Conservation (phyloP, 2,797 vertebrate species). For the Eidolon dupreanum region DNA sequence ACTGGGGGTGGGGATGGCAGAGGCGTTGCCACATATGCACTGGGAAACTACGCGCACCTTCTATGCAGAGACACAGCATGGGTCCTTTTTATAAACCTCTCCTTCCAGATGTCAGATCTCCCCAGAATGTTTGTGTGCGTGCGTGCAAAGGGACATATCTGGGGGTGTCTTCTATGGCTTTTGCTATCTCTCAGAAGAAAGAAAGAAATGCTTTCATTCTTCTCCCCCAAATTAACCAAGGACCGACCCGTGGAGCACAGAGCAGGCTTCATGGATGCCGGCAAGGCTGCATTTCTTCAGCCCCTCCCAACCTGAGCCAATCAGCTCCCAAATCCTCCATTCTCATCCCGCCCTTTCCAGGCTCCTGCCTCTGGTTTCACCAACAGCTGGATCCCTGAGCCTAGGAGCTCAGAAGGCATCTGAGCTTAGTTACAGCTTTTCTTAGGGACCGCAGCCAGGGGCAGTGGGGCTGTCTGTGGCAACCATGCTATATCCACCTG, state of each 20-base stretch:
- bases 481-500: neutral
- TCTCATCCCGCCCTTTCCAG: neutral
- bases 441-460: rapidly evolving
- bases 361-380: neutral
- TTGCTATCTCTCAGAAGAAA: neutral
- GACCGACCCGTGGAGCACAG: neutral
- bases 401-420: neutral
- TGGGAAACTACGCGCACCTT: neutral
- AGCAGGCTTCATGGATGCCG: neutral
- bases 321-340: neutral
- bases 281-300: neutral
- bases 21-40: neutral
- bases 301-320: neutral
- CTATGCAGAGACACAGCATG: neutral
- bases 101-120: neutral
- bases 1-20: neutral
- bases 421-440: neutral
- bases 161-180: neutral
- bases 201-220: neutral
- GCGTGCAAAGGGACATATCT: rapidly evolving
- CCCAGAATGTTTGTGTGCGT: neutral
- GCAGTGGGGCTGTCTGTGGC: neutral
- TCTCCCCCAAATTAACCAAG: neutral
- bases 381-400: neutral
- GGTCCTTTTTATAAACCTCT: neutral